Evolutionary conservation across 2,113 vertebrate genomes (phyloP).

Genomic region (Serinus canaria): DNA sequence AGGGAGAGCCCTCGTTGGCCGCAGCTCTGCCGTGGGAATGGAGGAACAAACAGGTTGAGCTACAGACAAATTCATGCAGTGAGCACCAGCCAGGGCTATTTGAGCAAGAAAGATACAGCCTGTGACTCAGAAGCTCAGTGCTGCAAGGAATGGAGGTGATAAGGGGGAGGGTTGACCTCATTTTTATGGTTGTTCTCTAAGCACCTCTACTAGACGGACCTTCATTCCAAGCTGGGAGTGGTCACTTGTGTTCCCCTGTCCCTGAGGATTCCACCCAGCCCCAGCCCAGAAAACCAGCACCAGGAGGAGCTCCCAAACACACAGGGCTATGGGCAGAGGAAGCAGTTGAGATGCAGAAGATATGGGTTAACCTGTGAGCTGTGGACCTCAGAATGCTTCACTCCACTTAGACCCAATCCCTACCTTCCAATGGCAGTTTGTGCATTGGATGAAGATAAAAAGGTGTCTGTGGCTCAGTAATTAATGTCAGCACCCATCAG

Average conservation of each 20-base stretch:
- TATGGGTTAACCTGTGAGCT: background rate
- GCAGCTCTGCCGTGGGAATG: background rate
- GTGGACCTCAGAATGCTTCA: accelerated
- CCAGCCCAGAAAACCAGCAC: background rate
- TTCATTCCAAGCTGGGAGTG: background rate
- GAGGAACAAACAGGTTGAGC: background rate
- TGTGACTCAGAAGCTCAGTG: background rate
- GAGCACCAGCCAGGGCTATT: background rate
- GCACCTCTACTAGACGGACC: background rate
- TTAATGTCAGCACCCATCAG: background rate
- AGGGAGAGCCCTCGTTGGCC: background rate
- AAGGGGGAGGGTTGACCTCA: background rate
- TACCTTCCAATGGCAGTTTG: background rate
- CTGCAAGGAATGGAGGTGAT: background rate
- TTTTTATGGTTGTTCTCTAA: background rate
- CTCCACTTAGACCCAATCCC: background rate
- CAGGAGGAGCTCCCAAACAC: background rate
- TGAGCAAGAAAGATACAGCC: background rate
- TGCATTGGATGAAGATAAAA: background rate
- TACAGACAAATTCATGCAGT: background rate
- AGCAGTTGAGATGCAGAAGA: background rate
- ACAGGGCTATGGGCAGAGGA: background rate
- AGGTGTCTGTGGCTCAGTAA: background rate
- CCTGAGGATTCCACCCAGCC: background rate
- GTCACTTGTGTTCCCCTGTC: background rate